A percentile compares a stretch with the other conserved stretches of the same genome.
Evolutionary conservation across 2,113 vertebrate species (phyloP).

Genomic region (Ageneiosus marmoratus): DNA sequence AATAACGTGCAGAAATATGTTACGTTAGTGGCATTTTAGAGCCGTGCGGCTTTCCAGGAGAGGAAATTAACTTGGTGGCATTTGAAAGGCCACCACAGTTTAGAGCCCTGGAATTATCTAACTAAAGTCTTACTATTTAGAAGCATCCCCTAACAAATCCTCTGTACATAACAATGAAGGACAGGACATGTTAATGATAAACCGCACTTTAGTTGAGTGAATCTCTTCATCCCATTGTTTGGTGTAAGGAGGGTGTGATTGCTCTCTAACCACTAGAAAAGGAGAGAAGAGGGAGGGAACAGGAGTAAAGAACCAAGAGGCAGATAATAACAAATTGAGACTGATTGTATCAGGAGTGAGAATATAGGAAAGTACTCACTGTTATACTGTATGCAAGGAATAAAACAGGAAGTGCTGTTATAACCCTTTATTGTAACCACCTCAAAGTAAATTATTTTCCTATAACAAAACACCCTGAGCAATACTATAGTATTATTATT

Average conservation of each 20-base stretch:
- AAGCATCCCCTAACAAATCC: constrained; percentile 40
- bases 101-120: constrained; percentile 22
- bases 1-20: constrained; percentile 4
- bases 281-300: constrained; percentile 20
- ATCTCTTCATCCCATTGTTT: constrained; percentile 41
- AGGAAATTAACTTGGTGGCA: constrained; percentile 25
- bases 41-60: constrained; percentile 12
- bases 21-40: constrained; percentile 21
- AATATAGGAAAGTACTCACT: background rate
- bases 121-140: constrained; percentile 32
- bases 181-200: constrained; percentile 51
- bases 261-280: constrained; percentile 35
- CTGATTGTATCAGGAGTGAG: background rate
- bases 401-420: background rate
- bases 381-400: background rate
- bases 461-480: background rate
- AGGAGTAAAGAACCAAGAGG: constrained; percentile 23
- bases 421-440: background rate
- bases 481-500: background rate
- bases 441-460: background rate
- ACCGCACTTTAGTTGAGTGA: constrained; percentile 42
- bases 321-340: constrained; percentile 31
- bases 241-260: constrained; percentile 44
- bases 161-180: constrained; percentile 47
- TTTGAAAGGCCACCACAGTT: constrained; percentile 20